A percentile compares a stretch with the other conserved stretches of the same genome.
These are phyloP conservation scores for Drosophila acutilabella DNA, from an alignment of 2,888 invertebrate species.

Conservation along the genomic window DNA sequence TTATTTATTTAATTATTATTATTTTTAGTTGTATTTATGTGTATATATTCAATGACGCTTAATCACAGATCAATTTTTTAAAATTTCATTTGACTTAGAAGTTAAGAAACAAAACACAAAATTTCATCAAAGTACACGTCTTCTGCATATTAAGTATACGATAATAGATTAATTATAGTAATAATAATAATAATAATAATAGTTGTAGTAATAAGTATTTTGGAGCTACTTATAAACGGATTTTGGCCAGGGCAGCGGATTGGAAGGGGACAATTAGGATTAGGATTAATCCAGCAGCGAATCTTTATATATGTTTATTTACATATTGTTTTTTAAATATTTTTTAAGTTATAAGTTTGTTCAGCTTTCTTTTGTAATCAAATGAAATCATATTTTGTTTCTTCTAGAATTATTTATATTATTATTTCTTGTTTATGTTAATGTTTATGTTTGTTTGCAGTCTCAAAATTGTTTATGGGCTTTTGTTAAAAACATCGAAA, in stretches of 20 bases:
- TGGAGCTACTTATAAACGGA: slow-evolving; percentile 48
- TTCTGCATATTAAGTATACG: slow-evolving; percentile 24
- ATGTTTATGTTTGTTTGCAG: slow-evolving; percentile 52
- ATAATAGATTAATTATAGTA: slow-evolving; percentile 1
- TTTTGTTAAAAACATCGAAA: slow-evolving; percentile 34
- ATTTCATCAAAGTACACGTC: slow-evolving; percentile 48
- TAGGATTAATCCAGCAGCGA: slow-evolving; percentile 18
- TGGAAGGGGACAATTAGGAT: neutral
- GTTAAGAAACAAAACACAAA: slow-evolving; percentile 72
- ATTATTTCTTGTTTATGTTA: slow-evolving; percentile 28
- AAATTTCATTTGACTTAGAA: slow-evolving; percentile 78
- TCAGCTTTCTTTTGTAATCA: slow-evolving; percentile 37
- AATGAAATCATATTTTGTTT: slow-evolving; percentile 40
- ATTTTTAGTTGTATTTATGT: slow-evolving; percentile 39
- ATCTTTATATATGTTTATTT: slow-evolving; percentile 8
- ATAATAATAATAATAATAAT: slow-evolving; percentile 18
- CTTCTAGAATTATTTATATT: slow-evolving; percentile 41
- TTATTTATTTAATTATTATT: slow-evolving; percentile 25
- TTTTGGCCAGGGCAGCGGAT: slow-evolving; percentile 65
- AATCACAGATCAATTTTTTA: slow-evolving; percentile 77
- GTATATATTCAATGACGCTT: slow-evolving; percentile 75
- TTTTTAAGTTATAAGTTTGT: slow-evolving; percentile 45
- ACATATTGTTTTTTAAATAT: slow-evolving; percentile 14
- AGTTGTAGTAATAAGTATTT: slow-evolving; percentile 18
- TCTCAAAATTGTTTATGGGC: slow-evolving; percentile 78